phyloP scores from a whole-genome alignment of 2,888 invertebrate species.

The Lochmaea crataegi region DNA sequence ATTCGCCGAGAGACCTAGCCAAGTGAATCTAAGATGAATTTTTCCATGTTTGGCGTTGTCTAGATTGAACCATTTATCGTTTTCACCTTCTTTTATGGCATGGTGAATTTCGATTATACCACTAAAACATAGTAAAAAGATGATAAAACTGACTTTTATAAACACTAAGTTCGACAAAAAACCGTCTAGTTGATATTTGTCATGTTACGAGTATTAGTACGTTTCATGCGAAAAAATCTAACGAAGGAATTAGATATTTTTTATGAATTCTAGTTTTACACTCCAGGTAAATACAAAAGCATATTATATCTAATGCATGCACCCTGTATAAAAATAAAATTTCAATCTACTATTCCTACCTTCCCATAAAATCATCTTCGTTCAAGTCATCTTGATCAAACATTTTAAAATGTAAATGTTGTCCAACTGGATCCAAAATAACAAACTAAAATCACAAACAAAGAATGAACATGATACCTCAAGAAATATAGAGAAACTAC shows the following conservation, averaged over 20 bases:
- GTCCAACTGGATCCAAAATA: slow-evolving; percentile 56
- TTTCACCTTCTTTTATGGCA: slow-evolving; percentile 53
- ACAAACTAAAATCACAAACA: slow-evolving; percentile 52
- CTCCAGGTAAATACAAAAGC: background rate
- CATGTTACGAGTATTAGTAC: too few relatives aligned
- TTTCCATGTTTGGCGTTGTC: slow-evolving; percentile 94
- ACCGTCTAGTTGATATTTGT: too few relatives aligned
- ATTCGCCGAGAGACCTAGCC: slow-evolving; percentile 83
- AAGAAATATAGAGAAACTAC: slow-evolving; percentile 39
- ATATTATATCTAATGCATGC: too few relatives aligned
- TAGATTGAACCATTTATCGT: slow-evolving; percentile 72
- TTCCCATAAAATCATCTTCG: slow-evolving; percentile 57
- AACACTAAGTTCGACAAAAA: too few relatives aligned
- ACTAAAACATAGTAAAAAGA: slow-evolving; percentile 73
- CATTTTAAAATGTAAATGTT: slow-evolving; percentile 56
- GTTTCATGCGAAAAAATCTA: too few relatives aligned
- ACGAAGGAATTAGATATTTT: too few relatives aligned
- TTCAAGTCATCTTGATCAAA: slow-evolving; percentile 57
- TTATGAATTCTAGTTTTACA: background rate
- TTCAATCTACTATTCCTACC: slow-evolving; percentile 43
- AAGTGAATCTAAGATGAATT: slow-evolving; percentile 86
- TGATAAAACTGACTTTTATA: background rate
- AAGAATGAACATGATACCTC: slow-evolving; percentile 8
- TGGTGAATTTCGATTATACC: slow-evolving; percentile 66
- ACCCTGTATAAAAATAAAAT: slow-evolving; percentile 20